These are phyloP conservation scores for Sebastes diaconus DNA, from an alignment of 2,797 vertebrate species.

Conservation along the genomic window DNA sequence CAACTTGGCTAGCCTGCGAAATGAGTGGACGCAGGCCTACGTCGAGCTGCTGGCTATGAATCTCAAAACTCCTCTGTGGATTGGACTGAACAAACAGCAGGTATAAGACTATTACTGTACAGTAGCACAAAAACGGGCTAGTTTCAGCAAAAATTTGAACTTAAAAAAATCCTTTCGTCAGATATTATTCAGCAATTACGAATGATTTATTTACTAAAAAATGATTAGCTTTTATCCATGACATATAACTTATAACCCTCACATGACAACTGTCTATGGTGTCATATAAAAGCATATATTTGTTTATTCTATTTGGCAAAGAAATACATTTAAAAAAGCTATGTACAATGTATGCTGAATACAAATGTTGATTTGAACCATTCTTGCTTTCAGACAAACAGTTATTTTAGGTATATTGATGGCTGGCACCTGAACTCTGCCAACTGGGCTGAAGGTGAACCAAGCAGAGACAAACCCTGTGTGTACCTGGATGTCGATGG, in stretches of 20 bases:
- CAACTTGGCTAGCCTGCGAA: slow-evolving; percentile 84
- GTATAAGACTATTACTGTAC: slow-evolving; percentile 66
- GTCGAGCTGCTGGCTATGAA: slow-evolving; percentile 81
- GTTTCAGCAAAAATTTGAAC: neutral
- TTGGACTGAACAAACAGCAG: slow-evolving; percentile 90
- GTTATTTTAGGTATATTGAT: slow-evolving; percentile 87
- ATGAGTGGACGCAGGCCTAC: slow-evolving; percentile 83
- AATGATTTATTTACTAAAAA: neutral
- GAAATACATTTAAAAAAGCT: neutral
- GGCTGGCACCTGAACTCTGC: slow-evolving; percentile 87
- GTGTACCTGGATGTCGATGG: slow-evolving; percentile 87
- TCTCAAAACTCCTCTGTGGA: slow-evolving; percentile 86
- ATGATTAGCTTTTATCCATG: neutral
- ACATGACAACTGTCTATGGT: neutral
- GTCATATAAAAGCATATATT: neutral
- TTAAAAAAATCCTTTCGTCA: neutral
- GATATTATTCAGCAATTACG: neutral
- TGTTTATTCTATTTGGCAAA: neutral
- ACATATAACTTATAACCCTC: neutral
- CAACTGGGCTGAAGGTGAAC: slow-evolving; percentile 87
- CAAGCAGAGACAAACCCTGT: slow-evolving; percentile 84
- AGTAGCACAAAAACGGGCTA: neutral
- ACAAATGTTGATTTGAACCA: neutral
- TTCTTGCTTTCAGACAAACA: slow-evolving; percentile 80
- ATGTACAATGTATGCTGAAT: neutral